Percentiles rank a stretch among this genome's conserved stretches.
Conservation (phyloP, 1,140 invertebrate species). For the Gryllus bimaculatus region DNA sequence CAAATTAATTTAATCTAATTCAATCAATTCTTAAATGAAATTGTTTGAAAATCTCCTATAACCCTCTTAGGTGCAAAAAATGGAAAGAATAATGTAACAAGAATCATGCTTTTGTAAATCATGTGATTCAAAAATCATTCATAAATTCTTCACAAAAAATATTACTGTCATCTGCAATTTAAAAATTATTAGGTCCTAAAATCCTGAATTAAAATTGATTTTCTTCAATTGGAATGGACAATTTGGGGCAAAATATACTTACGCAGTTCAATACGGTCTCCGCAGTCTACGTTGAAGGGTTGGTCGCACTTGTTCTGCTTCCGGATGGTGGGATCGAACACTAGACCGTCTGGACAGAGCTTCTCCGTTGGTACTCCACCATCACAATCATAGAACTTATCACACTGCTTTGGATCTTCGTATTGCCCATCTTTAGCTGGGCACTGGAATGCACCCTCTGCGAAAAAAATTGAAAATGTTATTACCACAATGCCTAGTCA, state of each 20-base stretch:
- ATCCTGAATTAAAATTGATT: too few species aligned
- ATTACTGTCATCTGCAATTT: too few species aligned
- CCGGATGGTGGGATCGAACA: conserved; percentile 72
- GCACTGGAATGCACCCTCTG: conserved; percentile 61
- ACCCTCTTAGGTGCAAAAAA: too few species aligned
- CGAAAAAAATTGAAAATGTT: conserved; percentile 21
- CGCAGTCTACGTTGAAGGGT: conserved; percentile 81
- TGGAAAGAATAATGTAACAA: too few species aligned
- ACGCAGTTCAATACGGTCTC: conserved; percentile 75
- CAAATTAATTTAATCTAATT: too few species aligned
- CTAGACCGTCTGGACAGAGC: conserved; percentile 74
- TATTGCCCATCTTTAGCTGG: conserved; percentile 68
- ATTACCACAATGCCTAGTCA: neutral
- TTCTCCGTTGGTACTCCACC: conserved; percentile 63
- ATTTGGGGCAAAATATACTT: conserved; percentile 37
- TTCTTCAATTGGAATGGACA: too few species aligned
- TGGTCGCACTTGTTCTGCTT: conserved; percentile 85
- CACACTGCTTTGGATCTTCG: conserved; percentile 67
- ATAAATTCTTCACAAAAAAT: too few species aligned
- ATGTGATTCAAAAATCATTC: too few species aligned
- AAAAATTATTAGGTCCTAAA: too few species aligned
- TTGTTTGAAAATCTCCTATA: too few species aligned
- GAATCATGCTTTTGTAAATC: too few species aligned
- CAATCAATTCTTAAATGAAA: too few species aligned
- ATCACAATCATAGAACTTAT: conserved; percentile 73